Evolutionary conservation across 2,113 vertebrate species (phyloP).

Genomic region (Athene cunicularia): DNA sequence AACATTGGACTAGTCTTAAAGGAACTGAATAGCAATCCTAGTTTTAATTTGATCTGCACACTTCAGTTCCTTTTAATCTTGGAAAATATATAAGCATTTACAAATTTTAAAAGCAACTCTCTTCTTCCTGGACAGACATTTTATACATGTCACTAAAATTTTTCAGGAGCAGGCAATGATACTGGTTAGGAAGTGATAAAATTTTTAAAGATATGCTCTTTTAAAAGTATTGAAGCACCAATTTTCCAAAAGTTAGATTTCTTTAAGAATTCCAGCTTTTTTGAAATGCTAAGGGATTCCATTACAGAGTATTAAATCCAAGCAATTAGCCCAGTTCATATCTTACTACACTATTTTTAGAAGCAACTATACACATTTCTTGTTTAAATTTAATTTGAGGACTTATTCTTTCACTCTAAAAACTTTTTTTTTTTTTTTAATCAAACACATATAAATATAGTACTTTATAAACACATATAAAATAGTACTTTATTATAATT

Average conservation of each 20-base stretch:
- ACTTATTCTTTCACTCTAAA: not conserved
- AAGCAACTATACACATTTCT: not conserved
- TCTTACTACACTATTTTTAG: not conserved
- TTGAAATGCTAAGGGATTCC: not conserved
- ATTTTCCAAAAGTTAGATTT: not conserved
- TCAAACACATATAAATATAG: too few relatives aligned
- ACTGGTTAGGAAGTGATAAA: not conserved
- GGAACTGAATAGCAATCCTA: not conserved
- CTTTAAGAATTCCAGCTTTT: not conserved
- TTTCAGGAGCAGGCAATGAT: not conserved
- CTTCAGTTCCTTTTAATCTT: not conserved
- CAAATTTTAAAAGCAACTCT: not conserved
- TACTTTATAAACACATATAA: not conserved
- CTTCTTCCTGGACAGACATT: not conserved
- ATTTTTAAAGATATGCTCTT: not conserved
- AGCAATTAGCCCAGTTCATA: accelerated
- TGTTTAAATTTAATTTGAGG: not conserved
- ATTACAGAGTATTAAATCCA: not conserved
- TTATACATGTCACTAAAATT: not conserved
- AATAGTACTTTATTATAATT: not conserved
- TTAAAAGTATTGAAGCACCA: not conserved
- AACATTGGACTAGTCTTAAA: not conserved
- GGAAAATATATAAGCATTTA: not conserved
- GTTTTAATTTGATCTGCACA: not conserved
- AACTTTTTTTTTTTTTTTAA: not conserved